Evolutionary conservation across 2,113 vertebrate genomes (phyloP).

Genomic region (Ameiurus melas): DNA sequence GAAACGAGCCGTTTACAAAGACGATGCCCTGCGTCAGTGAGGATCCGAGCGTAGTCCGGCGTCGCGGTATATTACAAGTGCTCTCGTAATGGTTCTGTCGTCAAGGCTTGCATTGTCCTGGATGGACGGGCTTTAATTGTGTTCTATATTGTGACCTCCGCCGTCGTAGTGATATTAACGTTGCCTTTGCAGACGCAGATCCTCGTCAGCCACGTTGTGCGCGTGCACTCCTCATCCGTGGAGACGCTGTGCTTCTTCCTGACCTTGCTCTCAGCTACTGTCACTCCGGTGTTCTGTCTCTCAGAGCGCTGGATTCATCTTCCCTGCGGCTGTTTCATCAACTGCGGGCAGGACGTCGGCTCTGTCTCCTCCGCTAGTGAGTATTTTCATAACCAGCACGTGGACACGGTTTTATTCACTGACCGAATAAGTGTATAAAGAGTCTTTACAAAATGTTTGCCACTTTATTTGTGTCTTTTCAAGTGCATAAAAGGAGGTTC

Average conservation of each 20-base stretch:
- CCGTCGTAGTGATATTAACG: background rate
- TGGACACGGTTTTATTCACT: background rate
- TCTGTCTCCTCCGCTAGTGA: slow-evolving; percentile 51
- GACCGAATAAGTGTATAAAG: background rate
- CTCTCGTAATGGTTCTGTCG: background rate
- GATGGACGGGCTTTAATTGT: background rate
- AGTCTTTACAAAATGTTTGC: background rate
- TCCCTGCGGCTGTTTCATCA: slow-evolving; percentile 96
- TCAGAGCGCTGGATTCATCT: slow-evolving; percentile 91
- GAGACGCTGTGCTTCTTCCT: slow-evolving; percentile 89
- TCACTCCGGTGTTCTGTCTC: slow-evolving; percentile 89
- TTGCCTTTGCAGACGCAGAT: slow-evolving; percentile 79
- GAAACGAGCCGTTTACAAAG: background rate
- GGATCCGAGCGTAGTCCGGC: background rate
- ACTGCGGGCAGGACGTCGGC: slow-evolving; percentile 75
- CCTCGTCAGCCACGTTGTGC: slow-evolving; percentile 77
- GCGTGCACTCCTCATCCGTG: slow-evolving; percentile 76
- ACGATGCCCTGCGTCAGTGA: background rate
- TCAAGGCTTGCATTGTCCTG: background rate
- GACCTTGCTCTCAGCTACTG: slow-evolving; percentile 81
- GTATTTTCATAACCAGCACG: background rate
- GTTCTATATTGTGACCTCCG: background rate
- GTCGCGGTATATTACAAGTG: too few relatives aligned
- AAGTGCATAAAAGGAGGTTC: slow-evolving; percentile 86
- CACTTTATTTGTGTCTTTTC: slow-evolving; percentile 39